These are phyloP conservation scores for Leptosomus discolor DNA, from an alignment of 2,113 vertebrate genomes.

Conservation along the genomic window DNA sequence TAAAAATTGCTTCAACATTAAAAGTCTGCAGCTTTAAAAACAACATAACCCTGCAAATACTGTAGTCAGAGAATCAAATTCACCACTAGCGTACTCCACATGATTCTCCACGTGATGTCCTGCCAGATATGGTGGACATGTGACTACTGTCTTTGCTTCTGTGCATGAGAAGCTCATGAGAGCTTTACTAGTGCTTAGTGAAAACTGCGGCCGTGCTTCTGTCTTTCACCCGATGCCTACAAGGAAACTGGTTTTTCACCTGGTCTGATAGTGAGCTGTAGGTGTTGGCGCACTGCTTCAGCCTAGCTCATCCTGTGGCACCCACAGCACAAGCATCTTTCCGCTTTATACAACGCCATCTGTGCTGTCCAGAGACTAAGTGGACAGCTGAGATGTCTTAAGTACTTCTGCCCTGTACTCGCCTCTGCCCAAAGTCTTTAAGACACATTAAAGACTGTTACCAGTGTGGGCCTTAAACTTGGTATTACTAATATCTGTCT, in stretches of 20 bases:
- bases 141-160: neutral
- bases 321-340: neutral
- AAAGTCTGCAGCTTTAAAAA: neutral
- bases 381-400: neutral
- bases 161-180: neutral
- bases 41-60: neutral
- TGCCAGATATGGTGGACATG: neutral
- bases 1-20: constrained; percentile 30
- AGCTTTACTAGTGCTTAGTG: neutral
- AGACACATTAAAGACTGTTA: neutral
- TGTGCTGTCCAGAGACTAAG: neutral
- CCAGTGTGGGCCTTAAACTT: neutral
- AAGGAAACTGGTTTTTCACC: neutral
- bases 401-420: neutral
- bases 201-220: rapidly evolving
- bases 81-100: neutral
- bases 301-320: neutral
- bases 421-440: neutral
- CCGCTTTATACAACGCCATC: neutral
- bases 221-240: neutral
- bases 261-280: neutral
- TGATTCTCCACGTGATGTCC: neutral
- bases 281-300: neutral
- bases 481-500: neutral
- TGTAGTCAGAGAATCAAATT: neutral